Evolutionary conservation across 1,140 invertebrate genomes (phyloP).

Genomic region (Rhyacophila brunnea): DNA sequence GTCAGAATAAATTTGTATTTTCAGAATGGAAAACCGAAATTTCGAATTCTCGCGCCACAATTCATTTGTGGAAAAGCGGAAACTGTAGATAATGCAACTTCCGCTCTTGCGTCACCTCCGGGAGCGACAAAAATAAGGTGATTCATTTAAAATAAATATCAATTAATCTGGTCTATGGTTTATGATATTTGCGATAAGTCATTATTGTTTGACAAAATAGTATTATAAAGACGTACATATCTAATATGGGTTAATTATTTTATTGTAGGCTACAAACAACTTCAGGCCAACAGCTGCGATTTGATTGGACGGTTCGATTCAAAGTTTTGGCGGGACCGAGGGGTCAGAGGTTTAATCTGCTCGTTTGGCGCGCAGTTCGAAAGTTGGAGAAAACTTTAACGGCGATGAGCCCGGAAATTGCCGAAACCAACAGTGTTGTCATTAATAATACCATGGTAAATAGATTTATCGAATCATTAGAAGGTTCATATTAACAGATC

Average conservation of each 20-base stretch:
- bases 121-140: constrained; percentile 31
- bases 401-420: constrained; percentile 19
- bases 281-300: constrained; percentile 20
- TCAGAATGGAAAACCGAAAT: constrained; percentile 21
- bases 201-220: not conserved
- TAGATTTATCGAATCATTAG: no score
- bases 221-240: not conserved
- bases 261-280: constrained; percentile 24
- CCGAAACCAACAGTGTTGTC: constrained; percentile 18
- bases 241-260: not conserved
- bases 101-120: not conserved
- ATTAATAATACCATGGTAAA: constrained; percentile 31
- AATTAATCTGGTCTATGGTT: not conserved
- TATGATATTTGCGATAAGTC: not conserved
- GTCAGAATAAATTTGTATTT: not conserved
- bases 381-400: constrained; percentile 25
- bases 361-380: constrained; percentile 25
- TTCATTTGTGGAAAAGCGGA: constrained; percentile 29
- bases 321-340: constrained; percentile 22
- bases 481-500: no score
- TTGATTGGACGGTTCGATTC: constrained; percentile 30
- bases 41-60: constrained; percentile 30
- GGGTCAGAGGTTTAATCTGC: constrained; percentile 27
- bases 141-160: not conserved
- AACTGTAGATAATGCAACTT: not conserved